phyloP scores from a whole-genome alignment of 1,140 invertebrate genomes.

The Varroa destructor region DNA sequence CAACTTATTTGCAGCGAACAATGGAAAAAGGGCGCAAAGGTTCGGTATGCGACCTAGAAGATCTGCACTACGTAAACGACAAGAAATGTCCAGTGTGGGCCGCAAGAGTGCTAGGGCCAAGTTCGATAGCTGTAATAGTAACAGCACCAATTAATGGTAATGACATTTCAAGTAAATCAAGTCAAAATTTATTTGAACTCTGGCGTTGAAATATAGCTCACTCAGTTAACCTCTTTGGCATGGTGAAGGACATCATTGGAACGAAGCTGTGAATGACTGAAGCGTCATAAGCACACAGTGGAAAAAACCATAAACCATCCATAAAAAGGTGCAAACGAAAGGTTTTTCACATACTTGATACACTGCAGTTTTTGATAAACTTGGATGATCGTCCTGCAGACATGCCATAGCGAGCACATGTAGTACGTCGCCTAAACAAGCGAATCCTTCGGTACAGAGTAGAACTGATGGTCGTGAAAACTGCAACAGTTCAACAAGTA shows the following conservation, averaged over 20 bases:
- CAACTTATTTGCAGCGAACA: conserved; percentile 5
- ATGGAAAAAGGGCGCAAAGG: background rate
- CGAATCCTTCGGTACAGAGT: conserved; percentile 4
- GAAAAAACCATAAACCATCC: no score
- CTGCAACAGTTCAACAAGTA: conserved; percentile 7
- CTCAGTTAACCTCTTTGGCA: no score
- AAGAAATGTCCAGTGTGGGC: background rate
- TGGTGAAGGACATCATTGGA: no score
- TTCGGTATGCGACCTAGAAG: background rate
- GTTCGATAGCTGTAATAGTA: conserved; percentile 6
- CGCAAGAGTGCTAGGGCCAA: background rate
- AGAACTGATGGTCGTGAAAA: conserved; percentile 14
- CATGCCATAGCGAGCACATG: background rate
- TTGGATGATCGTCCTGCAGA: conserved; percentile 2
- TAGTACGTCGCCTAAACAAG: background rate
- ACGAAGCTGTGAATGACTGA: no score
- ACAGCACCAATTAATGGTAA: no score
- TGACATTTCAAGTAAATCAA: no score
- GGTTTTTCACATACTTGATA: background rate
- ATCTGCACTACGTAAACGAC: background rate
- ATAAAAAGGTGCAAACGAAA: no score
- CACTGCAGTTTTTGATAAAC: background rate
- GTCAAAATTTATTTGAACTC: no score
- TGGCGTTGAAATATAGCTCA: no score
- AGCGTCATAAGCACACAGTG: no score